Evolutionary conservation across 2,113 vertebrate genomes (phyloP).

Genomic region (Macquaria ambigua): DNA sequence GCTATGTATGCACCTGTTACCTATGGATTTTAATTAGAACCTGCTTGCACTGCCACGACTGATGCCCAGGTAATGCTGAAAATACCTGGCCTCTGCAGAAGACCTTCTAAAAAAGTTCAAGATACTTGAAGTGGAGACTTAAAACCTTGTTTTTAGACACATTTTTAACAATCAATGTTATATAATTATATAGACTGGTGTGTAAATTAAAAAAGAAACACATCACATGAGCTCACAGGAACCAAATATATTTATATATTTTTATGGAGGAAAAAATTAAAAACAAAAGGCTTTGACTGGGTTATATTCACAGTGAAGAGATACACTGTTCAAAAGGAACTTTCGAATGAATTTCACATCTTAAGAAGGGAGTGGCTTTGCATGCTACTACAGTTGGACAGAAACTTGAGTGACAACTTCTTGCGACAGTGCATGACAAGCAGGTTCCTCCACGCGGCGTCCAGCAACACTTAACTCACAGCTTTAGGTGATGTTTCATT

Average conservation of each 20-base stretch:
- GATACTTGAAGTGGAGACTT: too few species aligned
- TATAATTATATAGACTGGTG: neutral
- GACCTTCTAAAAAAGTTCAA: neutral
- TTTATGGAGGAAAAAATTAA: neutral
- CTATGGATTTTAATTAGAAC: constrained; percentile 11
- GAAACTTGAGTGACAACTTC: constrained; percentile 86
- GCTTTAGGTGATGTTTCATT: constrained; percentile 73
- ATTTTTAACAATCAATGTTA: neutral
- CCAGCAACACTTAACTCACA: constrained; percentile 61
- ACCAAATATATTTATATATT: neutral
- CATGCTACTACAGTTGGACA: constrained; percentile 64
- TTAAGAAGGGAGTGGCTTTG: constrained; percentile 78
- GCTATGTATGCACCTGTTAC: constrained; percentile 68
- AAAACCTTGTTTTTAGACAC: neutral
- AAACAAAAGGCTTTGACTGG: neutral
- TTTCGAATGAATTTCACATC: constrained; percentile 46
- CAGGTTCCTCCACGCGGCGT: constrained; percentile 77
- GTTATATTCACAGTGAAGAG: neutral
- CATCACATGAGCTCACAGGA: neutral
- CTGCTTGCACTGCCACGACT: neutral
- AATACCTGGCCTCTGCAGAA: neutral
- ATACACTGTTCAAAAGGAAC: neutral
- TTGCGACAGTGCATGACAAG: constrained; percentile 85
- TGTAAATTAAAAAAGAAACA: neutral
- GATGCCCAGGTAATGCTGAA: neutral